Base-by-base conservation (phyloP, 2,888 invertebrate genomes). In the Antitype chi region DNA sequence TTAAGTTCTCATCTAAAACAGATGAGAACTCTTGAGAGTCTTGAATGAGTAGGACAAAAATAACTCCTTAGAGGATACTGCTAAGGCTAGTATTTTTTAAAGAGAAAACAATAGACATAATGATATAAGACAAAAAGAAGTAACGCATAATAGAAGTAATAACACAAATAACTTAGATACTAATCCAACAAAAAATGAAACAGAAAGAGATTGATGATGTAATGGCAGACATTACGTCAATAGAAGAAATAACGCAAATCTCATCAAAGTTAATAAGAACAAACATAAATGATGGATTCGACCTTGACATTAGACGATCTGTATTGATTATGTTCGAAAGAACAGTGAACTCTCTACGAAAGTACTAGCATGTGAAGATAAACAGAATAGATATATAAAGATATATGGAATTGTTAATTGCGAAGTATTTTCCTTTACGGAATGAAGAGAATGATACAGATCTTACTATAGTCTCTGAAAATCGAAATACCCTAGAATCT, bases 291-390 rank as follows among this genome's bases (percentile, higher is more conserved):
- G 13, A 81, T 72, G 25, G 53, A 47, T 69, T 81, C 47, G 55
- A 52, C 73, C 80, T 80, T 79, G 84, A 43, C 55, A 49, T 17
- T 43, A n/a, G 49, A 52, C 49, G 43, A 80, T 64, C 20, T 72
- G 59, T 84, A 80, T 80, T 55, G 68, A 72, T 81, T 79, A 66
- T 20, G 25, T 52, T 60, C 15, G 7, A 9, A 66, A 66, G 25
- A 59, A 69, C 38, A n/a, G n/a, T 11, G 7, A 20, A 55, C n/a
- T 25, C 57, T 2, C 38, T 55, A 28, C 13, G 28, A 4, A 20
- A 43, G 13, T 32, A 60, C 17, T 4, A 32, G 20, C 43, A 43
- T 2, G 53, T 32, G n/a, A 25, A 23, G 32, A 53, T 52, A 20
- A 4, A 32, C 3, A 52, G 15, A 57, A 81, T 1, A 52, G 38